Evolutionary conservation across 1,140 invertebrate species (phyloP).

Genomic region (Drosophila quadrilineata): DNA sequence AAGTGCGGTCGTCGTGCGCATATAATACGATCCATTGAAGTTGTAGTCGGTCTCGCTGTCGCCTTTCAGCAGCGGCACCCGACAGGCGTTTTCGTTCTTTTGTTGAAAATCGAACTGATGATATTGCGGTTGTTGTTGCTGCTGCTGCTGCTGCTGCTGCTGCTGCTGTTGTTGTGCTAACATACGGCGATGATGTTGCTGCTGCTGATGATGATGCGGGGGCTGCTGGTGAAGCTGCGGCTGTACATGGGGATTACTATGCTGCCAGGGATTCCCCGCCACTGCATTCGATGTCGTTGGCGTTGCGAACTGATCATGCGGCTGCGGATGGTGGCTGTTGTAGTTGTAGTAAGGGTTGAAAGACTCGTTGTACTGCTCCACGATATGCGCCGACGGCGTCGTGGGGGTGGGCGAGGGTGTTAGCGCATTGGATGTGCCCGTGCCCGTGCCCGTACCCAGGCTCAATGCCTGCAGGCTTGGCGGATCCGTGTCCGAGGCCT

Average conservation of each 20-base stretch:
- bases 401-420: slow-evolving; percentile 69
- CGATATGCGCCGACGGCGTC: slow-evolving; percentile 49
- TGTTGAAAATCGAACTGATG: slow-evolving; percentile 61
- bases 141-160: slow-evolving; percentile 38
- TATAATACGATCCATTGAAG: slow-evolving; percentile 72
- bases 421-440: slow-evolving; percentile 51
- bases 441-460: slow-evolving; percentile 30
- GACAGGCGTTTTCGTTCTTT: slow-evolving; percentile 46
- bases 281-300: slow-evolving; percentile 16
- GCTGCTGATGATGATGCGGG: slow-evolving; percentile 38
- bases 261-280: slow-evolving; percentile 42
- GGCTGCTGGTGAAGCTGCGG: slow-evolving; percentile 40
- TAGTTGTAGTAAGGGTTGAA: slow-evolving; percentile 66
- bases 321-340: slow-evolving; percentile 43
- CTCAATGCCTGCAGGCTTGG: slow-evolving; percentile 61
- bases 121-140: slow-evolving; percentile 50
- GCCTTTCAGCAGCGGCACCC: slow-evolving; percentile 53
- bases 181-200: slow-evolving; percentile 31
- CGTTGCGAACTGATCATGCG: slow-evolving; percentile 42
- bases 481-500: slow-evolving; percentile 48
- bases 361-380: slow-evolving; percentile 62
- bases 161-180: slow-evolving; percentile 45
- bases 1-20: slow-evolving; percentile 46
- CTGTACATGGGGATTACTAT: slow-evolving; percentile 10
- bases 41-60: slow-evolving; percentile 68